Evolutionary conservation across 2,113 vertebrate species (phyloP), one percentile per base, ranked within the genome.

Genomic region (Antennarius striatus): DNA sequence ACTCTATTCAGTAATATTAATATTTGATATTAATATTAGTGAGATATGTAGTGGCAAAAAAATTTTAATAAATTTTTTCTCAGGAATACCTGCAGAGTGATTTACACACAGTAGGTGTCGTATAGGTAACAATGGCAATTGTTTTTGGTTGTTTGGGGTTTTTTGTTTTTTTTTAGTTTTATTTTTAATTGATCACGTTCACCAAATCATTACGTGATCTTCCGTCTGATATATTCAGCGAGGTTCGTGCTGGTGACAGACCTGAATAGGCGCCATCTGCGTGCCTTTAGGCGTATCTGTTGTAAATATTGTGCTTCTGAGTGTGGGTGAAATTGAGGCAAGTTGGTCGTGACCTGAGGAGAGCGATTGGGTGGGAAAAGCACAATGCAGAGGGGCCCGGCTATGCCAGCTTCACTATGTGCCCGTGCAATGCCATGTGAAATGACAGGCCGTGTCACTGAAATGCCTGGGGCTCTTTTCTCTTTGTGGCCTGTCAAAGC

Each of bases 381-480:
- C 84, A 80, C 85, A 89, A 81, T 82, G 68, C 76, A 75, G 81
- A 82, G 75, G 77, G 88, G 80, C 80, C 79, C 79, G 53, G 86
- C 82, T 66, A 64, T 90, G 90, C 91, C 91, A 90, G 86, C 84
- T 89, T 89, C 86, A 91, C 91, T 86, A 85, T 87, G 88, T 84
- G 86, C 82, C 84, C 83, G 63, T 69, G 89, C 84, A 71, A 83
- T 84, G 90, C 78, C 93, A 93, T 92, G 86, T 82, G 90, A 93
- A 91, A 92, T 93, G 92, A 93, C 91, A 93, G 89, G 88, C 77
- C 76, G 73, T 92, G 92, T 91, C 92, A 92, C 86, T 65, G 49
- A 84, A 88, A 32, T 58, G 87, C 92, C 92, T 16, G 54, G 56
- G 91, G 93, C 90, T 71, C 68, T 92, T 91, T 85, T 89, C 84